phyloP scores from a whole-genome alignment of 2,797 vertebrate genomes.

The Anas bahamensis region DNA sequence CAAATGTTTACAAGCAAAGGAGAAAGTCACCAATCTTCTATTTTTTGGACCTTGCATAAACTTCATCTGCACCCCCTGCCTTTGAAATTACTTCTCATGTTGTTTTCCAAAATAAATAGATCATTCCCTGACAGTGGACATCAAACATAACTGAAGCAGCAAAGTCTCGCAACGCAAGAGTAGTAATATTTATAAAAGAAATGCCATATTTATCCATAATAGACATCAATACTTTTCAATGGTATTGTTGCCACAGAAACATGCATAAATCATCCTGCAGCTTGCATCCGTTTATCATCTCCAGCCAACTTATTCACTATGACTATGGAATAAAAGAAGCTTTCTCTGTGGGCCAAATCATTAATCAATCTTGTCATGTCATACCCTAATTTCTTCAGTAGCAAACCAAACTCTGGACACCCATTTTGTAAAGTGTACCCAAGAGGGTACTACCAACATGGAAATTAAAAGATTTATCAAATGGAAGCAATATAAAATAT shows the following conservation, averaged over 20 bases:
- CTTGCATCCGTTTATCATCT: conserved; percentile 65
- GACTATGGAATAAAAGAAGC: conserved; percentile 61
- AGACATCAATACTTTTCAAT: conserved; percentile 56
- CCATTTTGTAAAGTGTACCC: not conserved
- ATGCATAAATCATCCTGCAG: conserved; percentile 45
- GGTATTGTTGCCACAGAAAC: conserved; percentile 39
- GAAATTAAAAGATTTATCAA: conserved; percentile 22
- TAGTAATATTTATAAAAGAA: conserved; percentile 49
- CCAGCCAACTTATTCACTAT: not conserved
- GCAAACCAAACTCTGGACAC: not conserved
- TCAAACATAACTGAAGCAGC: not conserved
- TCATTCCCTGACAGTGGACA: not conserved
- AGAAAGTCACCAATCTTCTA: not conserved
- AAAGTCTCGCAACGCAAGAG: not conserved
- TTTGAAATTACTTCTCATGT: not conserved
- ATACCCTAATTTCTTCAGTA: conserved; percentile 1
- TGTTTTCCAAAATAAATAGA: not conserved
- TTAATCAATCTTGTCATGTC: conserved; percentile 34
- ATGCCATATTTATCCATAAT: conserved; percentile 57
- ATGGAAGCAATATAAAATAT: not conserved
- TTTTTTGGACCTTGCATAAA: not conserved
- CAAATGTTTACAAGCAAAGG: not conserved
- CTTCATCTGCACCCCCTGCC: not conserved
- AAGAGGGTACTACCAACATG: not conserved
- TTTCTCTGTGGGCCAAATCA: conserved; percentile 10